Evolutionary conservation across 1,140 invertebrate species (phyloP).

Genomic region (Pararge aegeria): DNA sequence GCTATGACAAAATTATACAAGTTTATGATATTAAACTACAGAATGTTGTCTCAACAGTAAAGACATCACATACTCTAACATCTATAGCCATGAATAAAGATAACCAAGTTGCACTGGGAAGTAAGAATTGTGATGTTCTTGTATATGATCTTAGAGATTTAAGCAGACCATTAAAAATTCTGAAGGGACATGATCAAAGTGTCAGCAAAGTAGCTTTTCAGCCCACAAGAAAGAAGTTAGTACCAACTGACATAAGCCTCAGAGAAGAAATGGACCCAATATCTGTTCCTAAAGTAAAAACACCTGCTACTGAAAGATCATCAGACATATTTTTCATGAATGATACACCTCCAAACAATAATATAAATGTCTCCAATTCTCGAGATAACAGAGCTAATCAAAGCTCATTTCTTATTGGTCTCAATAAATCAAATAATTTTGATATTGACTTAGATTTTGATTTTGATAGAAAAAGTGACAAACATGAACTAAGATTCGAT

Average conservation of each 20-base stretch:
- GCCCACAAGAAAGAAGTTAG: conserved; percentile 54
- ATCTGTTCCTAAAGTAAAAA: conserved; percentile 44
- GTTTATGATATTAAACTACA: conserved; percentile 71
- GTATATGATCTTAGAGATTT: conserved; percentile 74
- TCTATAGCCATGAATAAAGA: conserved; percentile 67
- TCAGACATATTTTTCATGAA: conserved; percentile 65
- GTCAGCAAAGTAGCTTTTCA: conserved; percentile 67
- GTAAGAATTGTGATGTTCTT: conserved; percentile 63
- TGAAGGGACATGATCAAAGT: conserved; percentile 65
- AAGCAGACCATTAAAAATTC: conserved; percentile 51
- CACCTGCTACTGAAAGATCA: conserved; percentile 47
- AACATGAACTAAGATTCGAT: conserved; percentile 52
- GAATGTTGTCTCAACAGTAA: conserved; percentile 67
- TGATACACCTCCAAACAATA: conserved; percentile 55
- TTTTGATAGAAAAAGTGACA: conserved; percentile 53
- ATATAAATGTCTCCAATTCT: conserved; percentile 36
- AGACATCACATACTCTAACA: conserved; percentile 62
- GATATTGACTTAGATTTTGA: conserved; percentile 48
- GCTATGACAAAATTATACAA: conserved; percentile 73
- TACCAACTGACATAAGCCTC: conserved; percentile 61
- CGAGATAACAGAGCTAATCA: conserved; percentile 53
- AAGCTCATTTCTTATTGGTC: conserved; percentile 63
- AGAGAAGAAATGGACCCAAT: conserved; percentile 57
- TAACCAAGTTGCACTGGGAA: conserved; percentile 67
- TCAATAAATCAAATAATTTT: conserved; percentile 52